Base-by-base conservation (phyloP, 2,113 vertebrate genomes). In the Amblyornis subalaris region DNA sequence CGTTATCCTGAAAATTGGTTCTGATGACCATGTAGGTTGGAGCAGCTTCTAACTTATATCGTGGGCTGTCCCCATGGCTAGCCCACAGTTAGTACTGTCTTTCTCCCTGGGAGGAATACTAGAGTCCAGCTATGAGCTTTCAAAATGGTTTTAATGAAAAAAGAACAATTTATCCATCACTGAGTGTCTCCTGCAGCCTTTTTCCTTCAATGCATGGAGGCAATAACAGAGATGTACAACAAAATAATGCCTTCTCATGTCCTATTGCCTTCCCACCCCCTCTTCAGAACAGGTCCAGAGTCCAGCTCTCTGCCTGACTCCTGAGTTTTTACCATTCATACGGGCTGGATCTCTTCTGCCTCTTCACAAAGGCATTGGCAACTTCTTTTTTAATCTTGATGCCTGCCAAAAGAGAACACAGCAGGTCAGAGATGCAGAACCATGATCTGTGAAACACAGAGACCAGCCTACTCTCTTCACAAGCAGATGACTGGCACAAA, bases 341-440 rank as follows among this genome's bases (percentile, higher is more conserved):
- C 5, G 84, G 48, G 40, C 66, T 96, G 55, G 84, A 89, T 40
- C 97, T 96, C 69, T 96, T 97, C 82, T 89, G 92, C 70, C 97
- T 96, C 83, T 95, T 97, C 78, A 97, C 78, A 81, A 97, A 97
- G 69, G 94, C 48, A 58, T 90, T 94, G 45, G 97, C 97, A 64
- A 80, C 93, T 85, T 97, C 93, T 44, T 88, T 95, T 42, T 85
- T 71, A 57, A 97, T 93, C 53, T 76, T 96, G 77, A 97, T 90
- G 51, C 81, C 97, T 97, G 45, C n/a, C 57, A 55, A 84, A 66
- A 86, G 61, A 91, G 23, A 62, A 26, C 22, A 69, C 51, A 83
- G n/a, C 13, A 22, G 28, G 45, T 90, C 64, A 87, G 58, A 85
- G 72, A 33, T 42, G 9, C 14, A 77, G 19, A 4, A 7, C 29